Percentiles rank a stretch among this genome's conserved stretches.
phyloP scores from a whole-genome alignment of 35 echinoderm and acorn worm species.

The Anneissia japonica region DNA sequence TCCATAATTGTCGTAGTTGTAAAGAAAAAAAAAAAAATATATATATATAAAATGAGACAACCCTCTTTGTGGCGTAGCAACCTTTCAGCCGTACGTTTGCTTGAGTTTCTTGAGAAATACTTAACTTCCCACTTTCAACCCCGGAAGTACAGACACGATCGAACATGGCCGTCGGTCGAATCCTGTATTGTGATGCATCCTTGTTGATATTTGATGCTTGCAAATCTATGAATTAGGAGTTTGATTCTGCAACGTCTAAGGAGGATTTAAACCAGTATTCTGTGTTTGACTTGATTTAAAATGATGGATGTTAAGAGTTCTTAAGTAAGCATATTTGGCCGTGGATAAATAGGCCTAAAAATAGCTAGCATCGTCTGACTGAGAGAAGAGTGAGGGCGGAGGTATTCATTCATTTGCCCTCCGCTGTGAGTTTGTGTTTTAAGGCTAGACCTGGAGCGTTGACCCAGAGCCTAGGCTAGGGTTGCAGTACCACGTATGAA shows the following conservation, averaged over 20 bases:
- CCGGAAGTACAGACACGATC: background rate
- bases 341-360: background rate
- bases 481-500: background rate
- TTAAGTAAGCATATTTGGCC: background rate
- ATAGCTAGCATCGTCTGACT: background rate
- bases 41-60: too few species aligned
- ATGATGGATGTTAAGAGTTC: background rate
- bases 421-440: background rate
- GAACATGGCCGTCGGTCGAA: background rate
- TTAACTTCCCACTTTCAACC: background rate
- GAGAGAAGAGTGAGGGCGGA: background rate
- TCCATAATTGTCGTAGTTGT: too few species aligned
- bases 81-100: too few species aligned
- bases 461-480: background rate
- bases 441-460: background rate
- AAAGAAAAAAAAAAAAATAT: too few species aligned
- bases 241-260: background rate
- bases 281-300: background rate
- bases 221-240: background rate
- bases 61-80: too few species aligned
- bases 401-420: background rate
- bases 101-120: too few species aligned
- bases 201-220: background rate
- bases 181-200: background rate
- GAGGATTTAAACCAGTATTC: background rate